Conservation (phyloP, 2,888 invertebrate species). For the Cheilosia grossa region DNA sequence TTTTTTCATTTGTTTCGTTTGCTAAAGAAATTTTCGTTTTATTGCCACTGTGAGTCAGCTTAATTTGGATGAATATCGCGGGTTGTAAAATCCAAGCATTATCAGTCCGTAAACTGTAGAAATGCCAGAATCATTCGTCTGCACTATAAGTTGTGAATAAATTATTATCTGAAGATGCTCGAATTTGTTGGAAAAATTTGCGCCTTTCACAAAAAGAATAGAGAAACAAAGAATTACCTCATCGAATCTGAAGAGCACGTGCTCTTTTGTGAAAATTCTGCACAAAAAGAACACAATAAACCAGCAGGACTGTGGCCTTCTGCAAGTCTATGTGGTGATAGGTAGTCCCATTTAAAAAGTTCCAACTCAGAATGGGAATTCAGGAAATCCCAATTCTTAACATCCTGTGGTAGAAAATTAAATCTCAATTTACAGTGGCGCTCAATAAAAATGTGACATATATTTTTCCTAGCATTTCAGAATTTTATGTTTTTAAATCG, state of each 20-base stretch:
- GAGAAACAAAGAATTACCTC: background rate
- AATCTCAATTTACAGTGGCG: background rate
- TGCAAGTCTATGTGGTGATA: background rate
- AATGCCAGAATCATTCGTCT: background rate
- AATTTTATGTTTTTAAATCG: no score
- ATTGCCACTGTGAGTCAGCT: slow-evolving; percentile 47
- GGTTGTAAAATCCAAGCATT: slow-evolving; percentile 11
- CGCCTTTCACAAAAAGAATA: no score
- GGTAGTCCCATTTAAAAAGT: slow-evolving; percentile 1
- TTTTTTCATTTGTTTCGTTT: background rate
- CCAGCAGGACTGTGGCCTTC: background rate
- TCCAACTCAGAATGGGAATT: background rate
- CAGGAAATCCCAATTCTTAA: slow-evolving; percentile 5
- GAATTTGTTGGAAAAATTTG: background rate
- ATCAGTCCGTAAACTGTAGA: slow-evolving; percentile 11
- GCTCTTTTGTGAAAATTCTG: background rate
- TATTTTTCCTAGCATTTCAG: no score
- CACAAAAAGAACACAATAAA: background rate
- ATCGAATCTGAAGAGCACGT: slow-evolving; percentile 15
- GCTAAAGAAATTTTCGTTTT: slow-evolving; percentile 13
- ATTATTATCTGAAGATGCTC: background rate
- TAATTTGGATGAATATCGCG: slow-evolving; percentile 1
- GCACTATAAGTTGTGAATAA: background rate
- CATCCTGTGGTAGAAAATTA: background rate
- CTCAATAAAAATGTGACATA: background rate